These are phyloP conservation scores for Phataginus tetradactyla DNA, from an alignment of 2,797 vertebrate species.

Conservation along the genomic window DNA sequence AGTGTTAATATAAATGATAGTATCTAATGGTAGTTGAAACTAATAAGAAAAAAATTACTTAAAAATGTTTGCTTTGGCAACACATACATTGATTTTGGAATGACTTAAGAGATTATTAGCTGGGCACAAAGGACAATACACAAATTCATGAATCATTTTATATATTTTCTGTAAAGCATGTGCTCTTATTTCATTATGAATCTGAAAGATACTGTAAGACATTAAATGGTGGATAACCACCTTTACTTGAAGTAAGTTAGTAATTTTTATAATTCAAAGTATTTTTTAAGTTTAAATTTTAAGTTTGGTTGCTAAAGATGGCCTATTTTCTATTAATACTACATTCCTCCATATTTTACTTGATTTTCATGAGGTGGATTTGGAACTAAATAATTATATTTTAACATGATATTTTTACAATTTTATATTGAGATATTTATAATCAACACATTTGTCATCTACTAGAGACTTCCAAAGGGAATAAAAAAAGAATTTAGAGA, in stretches of 20 bases:
- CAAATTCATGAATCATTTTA: not conserved
- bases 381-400: not conserved
- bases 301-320: not conserved
- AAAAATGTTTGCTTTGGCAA: too few relatives aligned
- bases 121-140: too few relatives aligned
- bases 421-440: not conserved
- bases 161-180: not conserved
- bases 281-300: not conserved
- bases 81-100: too few relatives aligned
- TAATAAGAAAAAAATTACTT: too few relatives aligned
- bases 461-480: not conserved
- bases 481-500: not conserved
- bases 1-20: too few relatives aligned
- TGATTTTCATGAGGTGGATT: not conserved
- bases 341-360: not conserved
- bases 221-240: not conserved
- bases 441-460: not conserved
- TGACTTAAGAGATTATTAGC: too few relatives aligned
- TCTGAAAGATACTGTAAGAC: not conserved
- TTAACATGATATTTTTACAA: not conserved
- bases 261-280: not conserved
- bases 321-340: not conserved
- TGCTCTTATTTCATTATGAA: not conserved
- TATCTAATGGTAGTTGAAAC: too few relatives aligned
- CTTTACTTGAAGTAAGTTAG: not conserved